Evolutionary conservation across 2,888 invertebrate species (phyloP), one percentile per base, ranked within the genome.

Genomic region (Limnephilus auricula): DNA sequence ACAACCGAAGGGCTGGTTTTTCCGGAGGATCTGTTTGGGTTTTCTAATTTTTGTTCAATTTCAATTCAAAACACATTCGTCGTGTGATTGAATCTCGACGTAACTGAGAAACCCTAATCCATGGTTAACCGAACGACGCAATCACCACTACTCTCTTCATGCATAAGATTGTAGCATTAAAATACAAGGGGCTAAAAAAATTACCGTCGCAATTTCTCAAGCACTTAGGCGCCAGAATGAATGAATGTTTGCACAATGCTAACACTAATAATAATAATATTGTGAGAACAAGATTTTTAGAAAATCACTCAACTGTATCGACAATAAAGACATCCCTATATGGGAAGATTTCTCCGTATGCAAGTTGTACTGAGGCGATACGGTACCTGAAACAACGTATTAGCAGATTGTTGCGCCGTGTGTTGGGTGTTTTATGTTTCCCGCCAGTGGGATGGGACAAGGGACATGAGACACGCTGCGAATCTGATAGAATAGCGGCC

Each of bases 271-370:
- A 83, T 83, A 83, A 83, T 83, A 82, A 32, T 32, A 83, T 83
- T 65, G 32, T 31, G 31, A 83, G 83, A 34, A 83, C 34, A 34
- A 25, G 83, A 37, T 34, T 83, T 34, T 31, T 45, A 45, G 45
- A 86, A 65, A 86, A 86, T n/a, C 45, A 15, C 31, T 18, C 86
- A 50, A 65, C 86, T 50, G 65, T 65, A 86, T 50, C 37, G 85
- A 40, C 31, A 32, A 80, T 80, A 15, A 32, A 37, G 45, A 15
- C n/a, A 85, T 85, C 86, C 50, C 30, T 86, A 86, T 45, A 86
- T 45, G 82, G 86, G 30, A 50, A 65, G 31, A 86, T 86, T 86
- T 86, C 86, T 86, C 86, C 65, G 65, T 65, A n/a, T 65, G 65
- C 25, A 65, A 25, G 65, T 65, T n/a, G 65, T 65, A 25, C 65